Evolutionary conservation across 2,113 vertebrate genomes (phyloP).

Genomic region (Onychostoma macrolepis): DNA sequence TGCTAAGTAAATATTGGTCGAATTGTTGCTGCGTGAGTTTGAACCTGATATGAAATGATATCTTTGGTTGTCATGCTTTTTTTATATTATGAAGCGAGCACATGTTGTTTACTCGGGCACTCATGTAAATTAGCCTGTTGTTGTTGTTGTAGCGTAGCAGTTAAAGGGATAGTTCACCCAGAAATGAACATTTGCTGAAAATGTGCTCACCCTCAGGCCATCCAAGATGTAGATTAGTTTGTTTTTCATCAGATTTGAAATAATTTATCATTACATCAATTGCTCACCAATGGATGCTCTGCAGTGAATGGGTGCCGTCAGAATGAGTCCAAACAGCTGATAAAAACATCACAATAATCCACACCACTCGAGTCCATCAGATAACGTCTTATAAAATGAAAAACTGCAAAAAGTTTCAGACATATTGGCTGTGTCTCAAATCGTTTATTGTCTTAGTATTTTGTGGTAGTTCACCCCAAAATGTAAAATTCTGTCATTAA

Average conservation of each 20-base stretch:
- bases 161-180: not conserved
- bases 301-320: not conserved
- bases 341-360: too few species aligned
- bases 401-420: not conserved
- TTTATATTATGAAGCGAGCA: not conserved
- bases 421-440: not conserved
- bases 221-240: not conserved
- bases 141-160: not conserved
- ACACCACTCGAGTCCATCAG: too few species aligned
- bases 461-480: too few species aligned
- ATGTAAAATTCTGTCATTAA: too few species aligned
- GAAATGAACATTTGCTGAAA: not conserved
- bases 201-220: not conserved
- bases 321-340: not conserved
- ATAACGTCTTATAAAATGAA: too few species aligned
- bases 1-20: not conserved
- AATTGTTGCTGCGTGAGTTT: not conserved
- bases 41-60: not conserved
- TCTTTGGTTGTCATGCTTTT: not conserved
- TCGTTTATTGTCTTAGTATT: too few species aligned
- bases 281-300: not conserved
- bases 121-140: not conserved
- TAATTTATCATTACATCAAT: not conserved
- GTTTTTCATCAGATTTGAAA: not conserved
- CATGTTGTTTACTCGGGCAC: not conserved